Percentiles rank a stretch among this genome's conserved stretches.
Conservation (phyloP, 2,113 vertebrate species). For the Chascanopsetta lugubris region DNA sequence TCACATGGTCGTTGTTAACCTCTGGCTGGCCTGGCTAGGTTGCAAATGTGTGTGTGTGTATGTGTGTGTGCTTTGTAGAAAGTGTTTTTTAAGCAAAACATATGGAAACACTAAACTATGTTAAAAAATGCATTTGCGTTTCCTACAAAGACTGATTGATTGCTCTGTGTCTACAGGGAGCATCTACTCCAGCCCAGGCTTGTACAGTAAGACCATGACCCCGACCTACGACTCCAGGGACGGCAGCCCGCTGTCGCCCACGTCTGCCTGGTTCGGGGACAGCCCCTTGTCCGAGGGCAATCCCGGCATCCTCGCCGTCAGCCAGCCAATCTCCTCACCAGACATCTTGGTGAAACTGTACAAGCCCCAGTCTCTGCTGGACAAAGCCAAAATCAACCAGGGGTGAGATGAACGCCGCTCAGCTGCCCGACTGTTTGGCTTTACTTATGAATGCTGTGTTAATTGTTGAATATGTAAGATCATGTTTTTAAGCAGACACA, state of each 20-base stretch:
- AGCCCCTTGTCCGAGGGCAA: slow-evolving; percentile 98
- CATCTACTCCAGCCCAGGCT: slow-evolving; percentile 97
- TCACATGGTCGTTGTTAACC: slow-evolving; percentile 49
- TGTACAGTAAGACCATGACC: slow-evolving; percentile 99
- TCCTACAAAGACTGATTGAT: slow-evolving; percentile 16
- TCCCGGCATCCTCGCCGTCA: slow-evolving; percentile 96
- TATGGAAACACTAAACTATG: background rate
- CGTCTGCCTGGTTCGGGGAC: slow-evolving; percentile 98
- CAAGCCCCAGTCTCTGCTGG: slow-evolving; percentile 95
- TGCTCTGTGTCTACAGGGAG: slow-evolving; percentile 84
- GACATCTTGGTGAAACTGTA: slow-evolving; percentile 96
- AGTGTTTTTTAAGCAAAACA: slow-evolving; percentile 10
- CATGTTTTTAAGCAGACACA: background rate
- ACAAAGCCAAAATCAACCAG: slow-evolving; percentile 99
- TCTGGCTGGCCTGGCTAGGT: slow-evolving; percentile 47
- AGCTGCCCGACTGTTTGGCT: slow-evolving; percentile 15
- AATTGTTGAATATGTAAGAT: too few relatives aligned
- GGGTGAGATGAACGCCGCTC: slow-evolving; percentile 84
- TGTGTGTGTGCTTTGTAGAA: slow-evolving; percentile 38
- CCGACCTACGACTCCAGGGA: slow-evolving; percentile 97
- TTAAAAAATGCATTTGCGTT: background rate
- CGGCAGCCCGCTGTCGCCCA: slow-evolving; percentile 96
- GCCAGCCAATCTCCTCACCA: slow-evolving; percentile 94
- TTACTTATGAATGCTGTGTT: too few relatives aligned
- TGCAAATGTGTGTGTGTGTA: slow-evolving; percentile 55